A percentile compares a stretch with the other conserved stretches of the same genome.
phyloP scores from a whole-genome alignment of 2,797 vertebrate genomes.

The Cercopithecus hamlyni region DNA sequence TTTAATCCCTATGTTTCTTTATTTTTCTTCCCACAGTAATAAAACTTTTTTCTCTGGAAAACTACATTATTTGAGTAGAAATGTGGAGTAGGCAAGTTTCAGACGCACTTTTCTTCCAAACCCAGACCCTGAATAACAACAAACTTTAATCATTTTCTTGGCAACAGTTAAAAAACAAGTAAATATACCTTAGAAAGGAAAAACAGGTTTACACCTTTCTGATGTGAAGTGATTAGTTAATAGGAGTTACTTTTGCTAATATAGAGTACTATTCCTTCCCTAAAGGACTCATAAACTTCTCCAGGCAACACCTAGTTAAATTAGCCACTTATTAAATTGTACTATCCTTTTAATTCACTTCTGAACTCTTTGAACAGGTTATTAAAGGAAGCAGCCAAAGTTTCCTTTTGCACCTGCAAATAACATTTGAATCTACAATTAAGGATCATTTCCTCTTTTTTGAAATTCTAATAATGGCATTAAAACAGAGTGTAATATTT shows the following conservation, averaged over 20 bases:
- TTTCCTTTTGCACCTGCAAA: constrained; percentile 73
- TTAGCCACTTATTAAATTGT: constrained; percentile 60
- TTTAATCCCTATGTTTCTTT: constrained; percentile 52
- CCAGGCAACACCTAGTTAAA: constrained; percentile 64
- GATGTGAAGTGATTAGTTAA: constrained; percentile 36
- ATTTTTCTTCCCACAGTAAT: constrained; percentile 58
- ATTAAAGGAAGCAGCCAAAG: constrained; percentile 44
- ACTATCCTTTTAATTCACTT: constrained; percentile 62
- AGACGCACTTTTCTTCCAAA: constrained; percentile 34
- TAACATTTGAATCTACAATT: constrained; percentile 70
- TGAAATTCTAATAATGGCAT: constrained; percentile 72
- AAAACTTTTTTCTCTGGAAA: constrained; percentile 42
- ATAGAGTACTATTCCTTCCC: constrained; percentile 35
- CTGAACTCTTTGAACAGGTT: constrained; percentile 51
- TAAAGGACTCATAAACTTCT: constrained; percentile 65
- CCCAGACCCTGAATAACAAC: constrained; percentile 19
- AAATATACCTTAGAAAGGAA: constrained; percentile 17
- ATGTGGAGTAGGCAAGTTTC: constrained; percentile 12
- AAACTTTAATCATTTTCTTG: constrained; percentile 63
- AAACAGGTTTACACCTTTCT: constrained; percentile 49
- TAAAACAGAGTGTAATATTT: constrained; percentile 68
- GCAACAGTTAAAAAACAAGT: constrained; percentile 44
- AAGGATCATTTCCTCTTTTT: constrained; percentile 72
- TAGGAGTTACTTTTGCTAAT: constrained; percentile 38
- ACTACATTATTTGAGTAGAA: constrained; percentile 41